Evolutionary conservation across 1,140 invertebrate genomes (phyloP).

Genomic region (Portunus trituberculatus): DNA sequence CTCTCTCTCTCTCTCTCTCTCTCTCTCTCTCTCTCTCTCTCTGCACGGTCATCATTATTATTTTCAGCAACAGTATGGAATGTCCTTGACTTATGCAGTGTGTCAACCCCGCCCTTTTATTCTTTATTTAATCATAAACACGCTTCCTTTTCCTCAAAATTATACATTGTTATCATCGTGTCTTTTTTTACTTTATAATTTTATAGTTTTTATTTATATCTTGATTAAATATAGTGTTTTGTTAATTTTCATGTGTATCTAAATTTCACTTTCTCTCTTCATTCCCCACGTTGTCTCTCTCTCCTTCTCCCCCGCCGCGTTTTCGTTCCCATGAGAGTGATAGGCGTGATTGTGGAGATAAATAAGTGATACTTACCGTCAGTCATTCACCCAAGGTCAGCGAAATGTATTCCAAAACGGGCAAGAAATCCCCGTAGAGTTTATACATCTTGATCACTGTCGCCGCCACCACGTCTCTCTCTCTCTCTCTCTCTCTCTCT

Average conservation of each 20-base stretch:
- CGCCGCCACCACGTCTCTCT: background rate
- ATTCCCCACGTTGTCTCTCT: background rate
- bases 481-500: slow-evolving; percentile 2
- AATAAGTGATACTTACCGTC: background rate
- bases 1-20: background rate
- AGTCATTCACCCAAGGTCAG: background rate
- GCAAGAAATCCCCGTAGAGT: background rate
- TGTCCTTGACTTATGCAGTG: no score
- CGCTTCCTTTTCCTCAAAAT: background rate
- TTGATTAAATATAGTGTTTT: background rate
- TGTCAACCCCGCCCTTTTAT: no score
- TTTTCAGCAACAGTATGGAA: no score
- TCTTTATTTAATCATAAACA: no score
- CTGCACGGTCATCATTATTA: no score
- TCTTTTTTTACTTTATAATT: background rate
- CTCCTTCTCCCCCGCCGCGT: background rate
- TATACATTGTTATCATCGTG: background rate
- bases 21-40: no score
- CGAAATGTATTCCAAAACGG: background rate
- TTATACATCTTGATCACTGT: background rate
- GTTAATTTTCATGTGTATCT: no score
- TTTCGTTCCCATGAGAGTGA: background rate
- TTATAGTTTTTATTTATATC: background rate
- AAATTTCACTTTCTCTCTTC: no score
- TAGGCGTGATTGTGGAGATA: no score